Percentiles rank a stretch among this genome's conserved stretches.
Evolutionary conservation across 2,113 vertebrate genomes (phyloP).

Genomic region (Cairina moschata): DNA sequence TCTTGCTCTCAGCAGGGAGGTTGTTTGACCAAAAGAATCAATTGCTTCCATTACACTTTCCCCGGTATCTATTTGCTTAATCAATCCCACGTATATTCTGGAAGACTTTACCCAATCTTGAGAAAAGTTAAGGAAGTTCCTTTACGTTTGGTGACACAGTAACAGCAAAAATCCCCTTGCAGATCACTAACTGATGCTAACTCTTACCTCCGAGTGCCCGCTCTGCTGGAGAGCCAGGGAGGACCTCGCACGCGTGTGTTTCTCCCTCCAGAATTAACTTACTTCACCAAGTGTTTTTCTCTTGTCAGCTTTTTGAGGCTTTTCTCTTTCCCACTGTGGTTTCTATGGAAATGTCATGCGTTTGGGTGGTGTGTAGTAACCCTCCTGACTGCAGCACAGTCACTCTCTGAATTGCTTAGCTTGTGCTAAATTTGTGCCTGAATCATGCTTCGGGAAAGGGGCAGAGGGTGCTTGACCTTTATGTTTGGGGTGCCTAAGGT

Average conservation of each 20-base stretch:
- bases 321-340: slow-evolving; percentile 41
- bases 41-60: neutral
- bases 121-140: neutral
- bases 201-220: neutral
- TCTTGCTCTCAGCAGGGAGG: neutral
- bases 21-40: neutral
- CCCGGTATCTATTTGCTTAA: neutral
- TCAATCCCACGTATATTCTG: neutral
- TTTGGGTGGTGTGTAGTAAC: slow-evolving; percentile 41
- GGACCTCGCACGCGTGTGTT: neutral
- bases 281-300: neutral
- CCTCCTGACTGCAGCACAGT: slow-evolving; percentile 33
- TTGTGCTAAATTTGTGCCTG: neutral
- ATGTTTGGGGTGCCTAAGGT: neutral
- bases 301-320: slow-evolving; percentile 40
- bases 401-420: neutral
- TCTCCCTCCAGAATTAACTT: neutral
- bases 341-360: slow-evolving; percentile 61
- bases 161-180: neutral
- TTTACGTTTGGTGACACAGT: neutral
- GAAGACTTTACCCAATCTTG: neutral
- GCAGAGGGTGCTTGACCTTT: neutral
- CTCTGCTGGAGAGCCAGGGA: neutral
- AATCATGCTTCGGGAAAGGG: neutral
- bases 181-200: neutral